phyloP scores from a whole-genome alignment of 2,888 invertebrate genomes.

The Unio delphinus region DNA sequence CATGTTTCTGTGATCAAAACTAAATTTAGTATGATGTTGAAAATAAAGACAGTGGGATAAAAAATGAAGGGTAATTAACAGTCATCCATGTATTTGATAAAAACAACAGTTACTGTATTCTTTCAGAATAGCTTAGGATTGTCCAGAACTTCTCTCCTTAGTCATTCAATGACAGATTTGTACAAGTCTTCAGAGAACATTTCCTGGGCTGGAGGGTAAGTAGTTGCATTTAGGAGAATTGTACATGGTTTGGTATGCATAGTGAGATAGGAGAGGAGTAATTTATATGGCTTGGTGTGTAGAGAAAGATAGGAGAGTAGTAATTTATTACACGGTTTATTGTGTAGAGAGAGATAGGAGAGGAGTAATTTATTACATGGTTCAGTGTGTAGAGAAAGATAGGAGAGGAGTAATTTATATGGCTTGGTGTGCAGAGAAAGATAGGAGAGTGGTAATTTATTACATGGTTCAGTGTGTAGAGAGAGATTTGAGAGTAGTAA shows the following conservation, averaged over 20 bases:
- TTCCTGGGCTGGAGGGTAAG: slow-evolving; percentile 43
- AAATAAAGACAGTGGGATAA: background rate
- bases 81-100: background rate
- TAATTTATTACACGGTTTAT: no score
- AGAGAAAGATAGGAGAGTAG: no score
- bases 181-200: slow-evolving; percentile 64
- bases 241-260: background rate
- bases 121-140: slow-evolving; percentile 37
- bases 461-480: no score
- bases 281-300: no score
- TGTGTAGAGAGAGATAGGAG: slow-evolving; percentile 2
- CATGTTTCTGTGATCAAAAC: background rate
- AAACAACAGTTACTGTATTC: background rate
- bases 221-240: background rate
- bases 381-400: no score
- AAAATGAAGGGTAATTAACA: background rate
- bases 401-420: no score
- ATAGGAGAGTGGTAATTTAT: no score
- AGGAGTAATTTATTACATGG: slow-evolving; percentile 5
- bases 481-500: no score
- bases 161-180: slow-evolving; percentile 87
- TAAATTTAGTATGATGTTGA: background rate
- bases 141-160: slow-evolving; percentile 85
- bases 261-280: no score
- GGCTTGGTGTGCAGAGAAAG: no score